Evolutionary conservation across 2,113 vertebrate genomes (phyloP), one percentile per base, ranked within the genome.

Genomic region (Spilogale gracilis): DNA sequence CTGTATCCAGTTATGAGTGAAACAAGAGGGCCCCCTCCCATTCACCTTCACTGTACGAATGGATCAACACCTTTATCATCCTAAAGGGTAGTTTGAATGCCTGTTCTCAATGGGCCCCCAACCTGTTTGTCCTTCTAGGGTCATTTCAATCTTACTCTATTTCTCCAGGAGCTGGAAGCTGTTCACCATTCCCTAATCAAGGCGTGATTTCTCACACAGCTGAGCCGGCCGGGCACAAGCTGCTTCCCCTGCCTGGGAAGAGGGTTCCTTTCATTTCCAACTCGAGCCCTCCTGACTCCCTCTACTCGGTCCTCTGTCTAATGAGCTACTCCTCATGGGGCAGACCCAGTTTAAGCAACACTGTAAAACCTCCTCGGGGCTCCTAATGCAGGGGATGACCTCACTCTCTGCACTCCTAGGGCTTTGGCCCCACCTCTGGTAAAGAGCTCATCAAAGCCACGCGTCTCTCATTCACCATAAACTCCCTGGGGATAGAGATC

Each of bases 81-180:
- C 52, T 6, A 14, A 38, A n/a, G 0, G 32, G 50, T 8, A 17
- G 5, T 16, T 54, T 38, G 16, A 16, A 89, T n/a, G 38, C 2
- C 50, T 56, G 18, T 69, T 48, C 14, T 2, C 9, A 6, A 4
- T 4, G 3, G 2, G 21, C 23, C 12, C 2, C 27, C 50, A 8
- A 3, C 86, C 69, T 63, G 0, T 30, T 3, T 48, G 48, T n/a
- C 56, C 30, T 21, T 9, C 9, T 45, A 23, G 27, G 11, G 4
- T 79, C 83, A 61, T 76, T 63, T 38, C 6, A 17, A 6, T 74
- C 27, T 61, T 32, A 11, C 10, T 32, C 48, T 38, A 4, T 54
- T 69, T 52, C 91, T 56, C 32, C 12, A 54, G 69, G 21, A 74
- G 14, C 6, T 23, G 27, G 20, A 48, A 84, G 50, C 50, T 60